These are phyloP conservation scores for Eumeta japonica DNA, from an alignment of 1,140 invertebrate species.

Conservation along the genomic window DNA sequence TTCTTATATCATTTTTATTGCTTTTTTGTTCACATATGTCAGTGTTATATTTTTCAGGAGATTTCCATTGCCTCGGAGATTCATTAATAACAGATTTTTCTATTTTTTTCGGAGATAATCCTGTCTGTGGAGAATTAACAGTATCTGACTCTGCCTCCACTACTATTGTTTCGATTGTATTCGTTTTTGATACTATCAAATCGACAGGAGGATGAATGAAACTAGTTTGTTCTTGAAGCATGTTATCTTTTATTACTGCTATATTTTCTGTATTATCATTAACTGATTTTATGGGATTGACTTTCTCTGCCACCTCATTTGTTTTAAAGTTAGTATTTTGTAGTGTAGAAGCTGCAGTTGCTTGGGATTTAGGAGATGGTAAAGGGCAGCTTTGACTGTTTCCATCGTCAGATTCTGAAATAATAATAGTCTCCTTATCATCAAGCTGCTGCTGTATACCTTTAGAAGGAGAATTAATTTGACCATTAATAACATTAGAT, in stretches of 20 bases:
- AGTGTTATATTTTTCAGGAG: constrained; percentile 26
- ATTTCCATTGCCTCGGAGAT: constrained; percentile 34
- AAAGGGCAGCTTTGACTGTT: constrained; percentile 50
- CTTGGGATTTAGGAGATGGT: constrained; percentile 38
- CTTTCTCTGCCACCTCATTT: constrained; percentile 39
- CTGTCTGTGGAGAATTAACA: constrained; percentile 23
- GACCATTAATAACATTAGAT: constrained; percentile 27
- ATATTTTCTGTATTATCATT: constrained; percentile 51
- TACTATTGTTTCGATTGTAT: constrained; percentile 42
- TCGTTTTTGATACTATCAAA: constrained; percentile 33
- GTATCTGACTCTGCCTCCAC: constrained; percentile 44
- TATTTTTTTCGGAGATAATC: constrained; percentile 35
- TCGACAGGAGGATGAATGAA: constrained; percentile 26
- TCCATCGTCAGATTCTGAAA: constrained; percentile 56
- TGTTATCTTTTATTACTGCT: constrained; percentile 43
- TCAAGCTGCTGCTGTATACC: constrained; percentile 26
- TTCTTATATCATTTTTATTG: constrained; percentile 38
- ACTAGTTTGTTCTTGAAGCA: constrained; percentile 28
- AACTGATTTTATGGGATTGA: constrained; percentile 45
- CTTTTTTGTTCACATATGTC: constrained; percentile 30
- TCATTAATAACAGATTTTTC: constrained; percentile 42
- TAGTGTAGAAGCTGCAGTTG: constrained; percentile 20
- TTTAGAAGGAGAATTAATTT: constrained; percentile 31
- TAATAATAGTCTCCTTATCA: constrained; percentile 54
- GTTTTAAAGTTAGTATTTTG: constrained; percentile 30